Evolutionary conservation across 2,113 vertebrate species (phyloP).

Genomic region (Entomyzon cyanotis): DNA sequence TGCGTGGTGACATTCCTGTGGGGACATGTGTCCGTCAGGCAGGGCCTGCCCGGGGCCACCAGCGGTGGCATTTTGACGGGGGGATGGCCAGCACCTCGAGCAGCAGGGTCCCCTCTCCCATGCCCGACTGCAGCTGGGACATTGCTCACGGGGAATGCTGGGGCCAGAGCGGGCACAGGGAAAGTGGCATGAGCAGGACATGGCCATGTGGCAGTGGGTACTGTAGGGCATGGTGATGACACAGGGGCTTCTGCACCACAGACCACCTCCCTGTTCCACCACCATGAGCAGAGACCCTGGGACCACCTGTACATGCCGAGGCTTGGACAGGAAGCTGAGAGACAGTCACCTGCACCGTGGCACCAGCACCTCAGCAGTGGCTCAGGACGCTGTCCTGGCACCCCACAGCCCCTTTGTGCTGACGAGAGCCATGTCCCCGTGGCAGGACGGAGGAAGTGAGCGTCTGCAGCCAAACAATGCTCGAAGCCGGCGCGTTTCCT

Average conservation of each 20-base stretch:
- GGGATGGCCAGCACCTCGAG: accelerated
- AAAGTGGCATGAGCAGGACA: neutral
- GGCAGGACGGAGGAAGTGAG: conserved; percentile 39
- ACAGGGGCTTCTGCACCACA: neutral
- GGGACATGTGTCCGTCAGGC: accelerated
- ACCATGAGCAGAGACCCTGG: accelerated
- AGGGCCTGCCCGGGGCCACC: accelerated
- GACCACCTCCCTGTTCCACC: neutral
- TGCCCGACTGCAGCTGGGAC: accelerated
- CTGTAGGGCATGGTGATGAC: neutral
- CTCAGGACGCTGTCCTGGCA: neutral
- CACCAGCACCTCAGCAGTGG: neutral
- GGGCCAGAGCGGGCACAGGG: accelerated
- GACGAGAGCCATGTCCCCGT: neutral
- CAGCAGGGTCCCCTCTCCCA: neutral
- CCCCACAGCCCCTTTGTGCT: neutral
- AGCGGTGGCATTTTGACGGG: accelerated
- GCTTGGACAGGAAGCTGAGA: neutral
- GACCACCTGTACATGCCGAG: neutral
- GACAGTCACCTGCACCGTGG: neutral
- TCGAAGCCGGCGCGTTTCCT: conserved; percentile 46
- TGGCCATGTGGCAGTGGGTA: accelerated
- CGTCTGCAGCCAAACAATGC: conserved; percentile 62
- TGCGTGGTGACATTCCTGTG: conserved; percentile 88
- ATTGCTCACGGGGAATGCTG: accelerated